These are phyloP conservation scores for Zhuqinia jingwanae DNA, from an alignment of 2,888 invertebrate species.

Conservation along the genomic window DNA sequence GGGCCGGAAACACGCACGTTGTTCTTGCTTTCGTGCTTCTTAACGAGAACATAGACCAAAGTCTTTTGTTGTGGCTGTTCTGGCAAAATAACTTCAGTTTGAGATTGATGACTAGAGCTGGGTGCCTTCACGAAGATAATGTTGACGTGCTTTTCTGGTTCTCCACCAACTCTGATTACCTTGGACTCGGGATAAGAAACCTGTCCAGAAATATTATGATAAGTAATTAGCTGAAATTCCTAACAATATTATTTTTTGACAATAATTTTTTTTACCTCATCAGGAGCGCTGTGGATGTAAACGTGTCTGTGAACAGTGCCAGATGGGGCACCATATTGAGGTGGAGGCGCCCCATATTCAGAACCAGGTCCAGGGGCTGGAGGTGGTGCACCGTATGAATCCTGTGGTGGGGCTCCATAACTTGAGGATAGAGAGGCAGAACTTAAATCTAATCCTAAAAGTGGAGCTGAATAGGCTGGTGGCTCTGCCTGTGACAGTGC, in stretches of 20 bases:
- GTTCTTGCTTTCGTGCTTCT: slow-evolving; percentile 44
- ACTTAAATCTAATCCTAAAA: slow-evolving; percentile 24
- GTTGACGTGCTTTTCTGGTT: slow-evolving; percentile 53
- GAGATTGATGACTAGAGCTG: slow-evolving; percentile 33
- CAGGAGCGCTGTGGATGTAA: slow-evolving; percentile 52
- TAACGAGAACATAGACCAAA: slow-evolving; percentile 61
- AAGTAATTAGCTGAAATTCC: too few relatives aligned
- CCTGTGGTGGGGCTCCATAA: slow-evolving; percentile 58
- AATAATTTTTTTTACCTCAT: too few relatives aligned
- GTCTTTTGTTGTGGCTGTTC: slow-evolving; percentile 58
- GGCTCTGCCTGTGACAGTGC: slow-evolving; percentile 56
- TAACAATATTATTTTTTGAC: too few relatives aligned
- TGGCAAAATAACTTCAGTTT: slow-evolving; percentile 54
- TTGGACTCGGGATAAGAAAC: slow-evolving; percentile 59
- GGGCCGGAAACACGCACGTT: slow-evolving; percentile 46
- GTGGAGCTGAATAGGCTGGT: slow-evolving; percentile 53
- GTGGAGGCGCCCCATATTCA: slow-evolving; percentile 43
- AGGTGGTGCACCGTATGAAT: slow-evolving; percentile 14
- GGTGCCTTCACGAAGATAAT: slow-evolving; percentile 68
- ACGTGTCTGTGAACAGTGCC: slow-evolving; percentile 44
- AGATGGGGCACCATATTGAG: slow-evolving; percentile 28
- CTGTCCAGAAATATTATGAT: neutral
- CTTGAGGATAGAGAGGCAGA: slow-evolving; percentile 6
- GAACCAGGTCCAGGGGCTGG: slow-evolving; percentile 7
- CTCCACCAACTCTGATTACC: slow-evolving; percentile 53